A percentile compares a stretch with the other conserved stretches of the same genome.
Evolutionary conservation across 64 coral and sea anemone species (phyloP).

Genomic region (Anthopleura sola): DNA sequence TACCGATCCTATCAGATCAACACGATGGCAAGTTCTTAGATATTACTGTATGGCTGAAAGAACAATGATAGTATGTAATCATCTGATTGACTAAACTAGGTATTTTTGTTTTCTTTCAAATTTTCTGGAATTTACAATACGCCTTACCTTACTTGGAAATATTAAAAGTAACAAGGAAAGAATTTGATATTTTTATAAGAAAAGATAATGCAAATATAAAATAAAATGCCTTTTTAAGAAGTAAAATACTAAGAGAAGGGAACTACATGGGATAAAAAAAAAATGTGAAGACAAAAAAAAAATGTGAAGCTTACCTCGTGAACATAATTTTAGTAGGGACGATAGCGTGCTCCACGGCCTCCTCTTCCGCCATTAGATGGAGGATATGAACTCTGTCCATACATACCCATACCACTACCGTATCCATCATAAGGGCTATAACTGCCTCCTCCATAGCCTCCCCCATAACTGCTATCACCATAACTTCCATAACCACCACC

Average conservation of each 20-base stretch:
- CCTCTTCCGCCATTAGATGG: slow-evolving; percentile 28
- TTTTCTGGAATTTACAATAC: neutral
- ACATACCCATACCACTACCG: slow-evolving; percentile 45
- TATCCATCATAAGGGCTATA: neutral
- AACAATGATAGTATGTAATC: neutral
- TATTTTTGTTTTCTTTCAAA: neutral
- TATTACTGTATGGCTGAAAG: neutral
- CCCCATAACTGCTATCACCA: neutral
- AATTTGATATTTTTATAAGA: neutral
- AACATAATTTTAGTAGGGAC: slow-evolving; percentile 68
- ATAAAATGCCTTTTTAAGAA: too few species aligned
- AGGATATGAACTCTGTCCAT: slow-evolving; percentile 26
- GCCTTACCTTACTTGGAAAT: neutral
- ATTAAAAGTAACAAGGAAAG: neutral
- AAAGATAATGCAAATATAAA: neutral
- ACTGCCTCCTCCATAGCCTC: slow-evolving; percentile 6
- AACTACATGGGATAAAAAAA: too few species aligned
- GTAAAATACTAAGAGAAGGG: too few species aligned
- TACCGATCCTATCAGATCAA: slow-evolving; percentile 5
- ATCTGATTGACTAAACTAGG: slow-evolving; percentile 1
- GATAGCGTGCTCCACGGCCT: slow-evolving; percentile 45
- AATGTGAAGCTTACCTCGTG: neutral
- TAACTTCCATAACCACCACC: slow-evolving; percentile 24
- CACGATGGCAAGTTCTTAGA: neutral
- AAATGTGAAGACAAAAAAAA: neutral